These are phyloP conservation scores for Myanophis thanlyinensis DNA, from an alignment of 2,113 vertebrate genomes.

Conservation along the genomic window DNA sequence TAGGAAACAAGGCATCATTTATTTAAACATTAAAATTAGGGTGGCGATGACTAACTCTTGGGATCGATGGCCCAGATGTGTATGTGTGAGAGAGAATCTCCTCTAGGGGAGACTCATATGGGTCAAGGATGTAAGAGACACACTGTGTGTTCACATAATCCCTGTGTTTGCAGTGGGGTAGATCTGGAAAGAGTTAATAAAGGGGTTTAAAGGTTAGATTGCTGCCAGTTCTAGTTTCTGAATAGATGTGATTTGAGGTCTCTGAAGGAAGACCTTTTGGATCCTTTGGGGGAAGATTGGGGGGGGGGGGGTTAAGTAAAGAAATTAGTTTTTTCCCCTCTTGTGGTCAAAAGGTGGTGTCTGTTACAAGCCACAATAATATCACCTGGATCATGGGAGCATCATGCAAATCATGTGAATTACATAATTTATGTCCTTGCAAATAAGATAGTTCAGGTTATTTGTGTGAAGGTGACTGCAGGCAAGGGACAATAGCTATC, in stretches of 20 bases:
- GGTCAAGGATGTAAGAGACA: background rate
- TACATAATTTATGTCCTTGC: background rate
- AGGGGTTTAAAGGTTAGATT: background rate
- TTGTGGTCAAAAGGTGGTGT: background rate
- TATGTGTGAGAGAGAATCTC: background rate
- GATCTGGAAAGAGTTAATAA: background rate
- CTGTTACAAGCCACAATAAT: background rate
- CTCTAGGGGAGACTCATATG: background rate
- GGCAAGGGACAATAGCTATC: background rate
- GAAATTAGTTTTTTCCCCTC: background rate
- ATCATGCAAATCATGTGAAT: background rate
- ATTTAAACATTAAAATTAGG: slow-evolving; percentile 18
- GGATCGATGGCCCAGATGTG: background rate
- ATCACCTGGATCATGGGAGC: background rate
- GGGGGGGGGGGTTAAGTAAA: too few relatives aligned
- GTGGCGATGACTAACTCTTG: background rate
- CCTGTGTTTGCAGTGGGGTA: background rate
- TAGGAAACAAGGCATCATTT: slow-evolving; percentile 11
- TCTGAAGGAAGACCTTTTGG: background rate
- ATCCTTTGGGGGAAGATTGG: background rate
- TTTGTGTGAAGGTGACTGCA: background rate
- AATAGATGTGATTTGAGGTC: background rate
- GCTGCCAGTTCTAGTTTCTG: background rate
- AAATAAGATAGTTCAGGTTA: background rate
- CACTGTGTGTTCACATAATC: background rate